Evolutionary conservation across 2,888 invertebrate species (phyloP).

Genomic region (Pachymerium ferrugineum): DNA sequence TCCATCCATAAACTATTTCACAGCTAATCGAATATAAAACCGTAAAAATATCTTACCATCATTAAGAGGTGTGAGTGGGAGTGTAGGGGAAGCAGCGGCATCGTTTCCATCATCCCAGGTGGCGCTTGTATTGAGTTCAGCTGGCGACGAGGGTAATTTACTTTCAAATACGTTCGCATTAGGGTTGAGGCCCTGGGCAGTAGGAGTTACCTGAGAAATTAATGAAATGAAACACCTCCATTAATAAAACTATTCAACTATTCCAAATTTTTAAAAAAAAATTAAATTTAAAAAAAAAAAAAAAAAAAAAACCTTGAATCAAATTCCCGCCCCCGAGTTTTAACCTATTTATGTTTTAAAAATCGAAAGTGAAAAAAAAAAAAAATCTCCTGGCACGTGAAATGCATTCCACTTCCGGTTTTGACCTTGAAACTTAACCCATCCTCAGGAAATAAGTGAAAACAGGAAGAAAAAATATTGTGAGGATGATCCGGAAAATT

Average conservation of each 20-base stretch:
- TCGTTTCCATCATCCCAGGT: constrained; percentile 37
- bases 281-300: not conserved
- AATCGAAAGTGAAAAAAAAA: no score
- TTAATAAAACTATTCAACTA: not conserved
- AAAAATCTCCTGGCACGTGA: no score
- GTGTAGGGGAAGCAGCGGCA: constrained; percentile 35
- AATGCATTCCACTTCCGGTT: no score
- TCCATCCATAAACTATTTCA: not conserved
- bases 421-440: no score
- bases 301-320: no score
- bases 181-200: constrained; percentile 44
- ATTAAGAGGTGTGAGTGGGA: not conserved
- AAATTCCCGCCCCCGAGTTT: no score
- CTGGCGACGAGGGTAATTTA: constrained; percentile 42
- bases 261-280: not conserved
- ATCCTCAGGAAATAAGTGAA: no score
- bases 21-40: not conserved
- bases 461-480: no score
- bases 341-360: no score
- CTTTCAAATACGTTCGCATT: constrained; percentile 48
- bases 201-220: constrained; percentile 45
- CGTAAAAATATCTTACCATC: constrained; percentile 1
- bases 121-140: constrained; percentile 38
- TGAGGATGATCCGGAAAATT: no score
- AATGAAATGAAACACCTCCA: not conserved